Evolutionary conservation across 2,797 vertebrate genomes (phyloP).

Genomic region (Setipinna tenuifilis): DNA sequence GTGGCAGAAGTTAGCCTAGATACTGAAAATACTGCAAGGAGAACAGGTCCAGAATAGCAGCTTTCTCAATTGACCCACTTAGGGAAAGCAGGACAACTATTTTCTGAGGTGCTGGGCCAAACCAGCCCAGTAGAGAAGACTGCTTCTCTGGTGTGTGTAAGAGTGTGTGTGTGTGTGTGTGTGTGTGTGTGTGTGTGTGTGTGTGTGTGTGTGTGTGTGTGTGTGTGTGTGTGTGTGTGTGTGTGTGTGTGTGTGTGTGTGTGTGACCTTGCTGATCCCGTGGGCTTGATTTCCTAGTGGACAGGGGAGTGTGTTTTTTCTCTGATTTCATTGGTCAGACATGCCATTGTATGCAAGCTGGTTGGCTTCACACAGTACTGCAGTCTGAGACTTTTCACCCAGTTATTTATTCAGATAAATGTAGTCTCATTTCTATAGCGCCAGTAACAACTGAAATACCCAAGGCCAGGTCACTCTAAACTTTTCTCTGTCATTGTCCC

Average conservation of each 20-base stretch:
- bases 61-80: conserved; percentile 48
- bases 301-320: background rate
- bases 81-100: conserved; percentile 17
- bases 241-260: background rate
- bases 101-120: background rate
- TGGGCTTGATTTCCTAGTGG: background rate
- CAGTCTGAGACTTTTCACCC: background rate
- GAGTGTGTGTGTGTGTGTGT: background rate
- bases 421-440: too few relatives aligned
- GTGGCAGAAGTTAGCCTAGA: conserved; percentile 48
- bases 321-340: conserved; percentile 4
- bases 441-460: too few relatives aligned
- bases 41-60: conserved; percentile 46
- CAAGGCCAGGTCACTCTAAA: too few relatives aligned
- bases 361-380: background rate
- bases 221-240: background rate
- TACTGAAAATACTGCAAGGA: conserved; percentile 51
- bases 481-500: too few relatives aligned
- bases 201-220: too few relatives aligned
- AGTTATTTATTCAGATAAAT: too few relatives aligned
- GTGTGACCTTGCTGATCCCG: background rate
- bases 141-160: too few relatives aligned
- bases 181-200: background rate
- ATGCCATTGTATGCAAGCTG: background rate
- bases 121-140: background rate